Conservation (phyloP, 1,140 invertebrate species). For the Yoshiicerus persimilis region DNA sequence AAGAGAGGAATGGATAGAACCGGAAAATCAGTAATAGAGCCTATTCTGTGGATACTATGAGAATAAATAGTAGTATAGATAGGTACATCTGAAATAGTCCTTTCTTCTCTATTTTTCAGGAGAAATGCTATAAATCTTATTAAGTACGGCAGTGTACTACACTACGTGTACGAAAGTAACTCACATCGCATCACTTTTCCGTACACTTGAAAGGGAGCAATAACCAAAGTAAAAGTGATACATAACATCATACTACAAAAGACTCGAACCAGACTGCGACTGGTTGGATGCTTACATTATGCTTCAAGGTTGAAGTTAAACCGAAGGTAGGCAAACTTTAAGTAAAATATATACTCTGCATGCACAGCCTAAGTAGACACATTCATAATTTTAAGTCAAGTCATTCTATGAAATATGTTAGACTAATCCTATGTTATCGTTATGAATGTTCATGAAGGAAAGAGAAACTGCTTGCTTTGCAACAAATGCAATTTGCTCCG, state of each 20-base stretch:
- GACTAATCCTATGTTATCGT: constrained; percentile 9
- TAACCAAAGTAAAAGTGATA: not conserved
- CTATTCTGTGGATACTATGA: not conserved
- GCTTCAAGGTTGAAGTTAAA: not conserved
- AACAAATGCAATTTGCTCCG: not conserved
- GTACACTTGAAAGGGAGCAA: not conserved
- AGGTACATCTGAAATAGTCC: not conserved
- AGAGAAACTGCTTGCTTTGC: not conserved
- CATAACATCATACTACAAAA: constrained; percentile 1
- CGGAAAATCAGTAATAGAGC: not conserved
- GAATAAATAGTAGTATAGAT: not conserved
- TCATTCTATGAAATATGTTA: not conserved
- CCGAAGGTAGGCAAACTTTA: not conserved
- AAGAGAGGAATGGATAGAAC: not conserved
- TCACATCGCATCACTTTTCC: not conserved
- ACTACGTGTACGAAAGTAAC: not conserved
- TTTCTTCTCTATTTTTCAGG: not conserved
- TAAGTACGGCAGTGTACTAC: not conserved
- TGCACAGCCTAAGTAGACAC: not conserved
- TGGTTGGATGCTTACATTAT: not conserved
- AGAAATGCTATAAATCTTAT: constrained; percentile 10
- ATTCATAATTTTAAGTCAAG: not conserved
- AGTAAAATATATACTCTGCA: not conserved
- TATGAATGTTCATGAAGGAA: not conserved
- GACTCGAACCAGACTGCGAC: not conserved